A percentile compares a stretch with the other conserved stretches of the same genome.
These are phyloP conservation scores for Paragorgia papillata DNA, from an alignment of 92 coral and sea anemone species.

Conservation along the genomic window DNA sequence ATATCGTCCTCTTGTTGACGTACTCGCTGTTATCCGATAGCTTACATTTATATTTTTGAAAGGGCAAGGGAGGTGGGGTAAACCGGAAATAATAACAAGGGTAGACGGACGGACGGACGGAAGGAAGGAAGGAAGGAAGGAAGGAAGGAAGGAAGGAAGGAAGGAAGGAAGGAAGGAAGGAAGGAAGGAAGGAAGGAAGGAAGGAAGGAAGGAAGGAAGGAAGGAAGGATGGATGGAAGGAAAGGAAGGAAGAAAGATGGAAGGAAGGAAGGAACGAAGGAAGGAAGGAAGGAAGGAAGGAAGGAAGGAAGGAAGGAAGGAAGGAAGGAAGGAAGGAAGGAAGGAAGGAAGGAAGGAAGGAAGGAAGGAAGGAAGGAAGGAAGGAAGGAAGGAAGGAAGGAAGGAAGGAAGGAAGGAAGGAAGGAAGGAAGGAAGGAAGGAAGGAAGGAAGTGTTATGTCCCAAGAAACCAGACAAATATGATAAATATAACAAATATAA, in stretches of 20 bases:
- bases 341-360: neutral
- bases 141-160: neutral
- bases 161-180: neutral
- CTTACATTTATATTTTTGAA: no score
- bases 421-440: conserved; percentile 14
- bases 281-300: neutral
- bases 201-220: neutral
- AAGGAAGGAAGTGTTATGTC: conserved; percentile 7
- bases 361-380: neutral
- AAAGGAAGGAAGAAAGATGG: neutral
- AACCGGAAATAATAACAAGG: neutral
- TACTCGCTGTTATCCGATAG: no score
- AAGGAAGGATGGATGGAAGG: neutral
- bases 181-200: neutral
- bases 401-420: neutral
- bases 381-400: neutral
- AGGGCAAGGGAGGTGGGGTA: no score
- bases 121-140: neutral
- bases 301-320: neutral
- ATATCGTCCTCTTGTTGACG: no score
- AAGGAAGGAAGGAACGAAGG: neutral
- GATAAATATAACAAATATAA: no score
- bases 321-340: neutral
- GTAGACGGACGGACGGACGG: neutral
- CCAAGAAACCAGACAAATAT: no score